These are phyloP conservation scores for Danaus plexippus DNA, from an alignment of 1,140 invertebrate species.

Conservation along the genomic window DNA sequence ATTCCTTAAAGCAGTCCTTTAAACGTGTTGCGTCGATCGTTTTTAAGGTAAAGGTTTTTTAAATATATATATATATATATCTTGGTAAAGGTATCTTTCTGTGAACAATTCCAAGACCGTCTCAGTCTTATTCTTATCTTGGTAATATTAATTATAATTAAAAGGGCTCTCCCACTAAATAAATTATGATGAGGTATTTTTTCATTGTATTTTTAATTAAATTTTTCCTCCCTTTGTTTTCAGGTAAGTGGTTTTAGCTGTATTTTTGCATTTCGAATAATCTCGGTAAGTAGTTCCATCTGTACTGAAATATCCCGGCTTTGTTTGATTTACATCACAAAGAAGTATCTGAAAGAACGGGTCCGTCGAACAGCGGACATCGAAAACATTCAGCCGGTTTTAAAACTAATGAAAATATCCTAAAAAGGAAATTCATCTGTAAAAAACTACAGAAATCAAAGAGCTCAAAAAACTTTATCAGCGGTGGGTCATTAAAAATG, in stretches of 20 bases:
- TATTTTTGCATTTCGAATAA: conserved; percentile 29
- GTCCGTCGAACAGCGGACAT: not conserved
- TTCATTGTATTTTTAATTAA: conserved; percentile 66
- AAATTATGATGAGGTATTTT: conserved; percentile 49
- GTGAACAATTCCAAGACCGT: conserved; percentile 19
- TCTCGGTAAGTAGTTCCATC: conserved; percentile 23
- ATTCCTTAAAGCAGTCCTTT: too few relatives aligned
- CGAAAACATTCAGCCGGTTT: not conserved
- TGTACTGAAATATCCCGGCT: not conserved
- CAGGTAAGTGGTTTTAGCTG: conserved; percentile 62
- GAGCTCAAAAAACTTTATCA: conserved; percentile 12
- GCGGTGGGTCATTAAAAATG: conserved; percentile 19
- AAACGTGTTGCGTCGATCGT: too few relatives aligned
- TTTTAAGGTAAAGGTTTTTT: too few relatives aligned
- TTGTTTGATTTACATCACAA: conserved; percentile 5
- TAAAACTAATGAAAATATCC: conserved; percentile 1
- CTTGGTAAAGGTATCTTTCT: not conserved
- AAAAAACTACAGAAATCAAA: conserved; percentile 4
- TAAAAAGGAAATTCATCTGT: not conserved
- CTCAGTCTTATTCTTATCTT: conserved; percentile 37
- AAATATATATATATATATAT: not conserved
- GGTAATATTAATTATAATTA: conserved; percentile 68
- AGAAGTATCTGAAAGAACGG: conserved; percentile 2
- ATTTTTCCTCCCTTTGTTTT: conserved; percentile 55
- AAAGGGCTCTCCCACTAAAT: conserved; percentile 57